Percentiles rank a stretch among this genome's conserved stretches.
These are phyloP conservation scores for Luidia sarsii DNA, from an alignment of 53 echinoderm and acorn worm genomes.

Conservation along the genomic window DNA sequence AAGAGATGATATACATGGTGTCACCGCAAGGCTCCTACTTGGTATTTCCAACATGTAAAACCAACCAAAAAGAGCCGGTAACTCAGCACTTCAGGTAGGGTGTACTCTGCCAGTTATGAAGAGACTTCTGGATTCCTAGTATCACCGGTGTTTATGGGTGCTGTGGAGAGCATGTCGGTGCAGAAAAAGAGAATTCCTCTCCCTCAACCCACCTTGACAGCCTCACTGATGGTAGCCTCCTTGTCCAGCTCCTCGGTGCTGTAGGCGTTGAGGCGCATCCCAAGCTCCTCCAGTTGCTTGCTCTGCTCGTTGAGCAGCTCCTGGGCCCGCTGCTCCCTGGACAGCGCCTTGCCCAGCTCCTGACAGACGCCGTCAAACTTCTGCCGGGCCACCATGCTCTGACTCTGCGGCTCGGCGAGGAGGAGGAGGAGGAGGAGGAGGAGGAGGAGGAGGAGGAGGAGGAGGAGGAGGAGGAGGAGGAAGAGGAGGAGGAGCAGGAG, in stretches of 20 bases:
- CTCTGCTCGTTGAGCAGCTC: conserved; percentile 86
- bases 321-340: conserved; percentile 88
- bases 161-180: too few species aligned
- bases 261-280: conserved; percentile 79
- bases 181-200: too few species aligned
- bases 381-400: conserved; percentile 52
- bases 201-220: conserved; percentile 73
- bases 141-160: too few species aligned
- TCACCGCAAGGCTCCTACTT: too few species aligned
- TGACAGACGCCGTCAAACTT: conserved; percentile 89
- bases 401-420: conserved; percentile 49
- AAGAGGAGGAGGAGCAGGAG: background rate
- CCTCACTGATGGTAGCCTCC: conserved; percentile 83
- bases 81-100: too few species aligned
- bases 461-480: background rate
- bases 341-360: conserved; percentile 78
- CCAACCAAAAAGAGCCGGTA: too few species aligned
- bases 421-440: background rate
- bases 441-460: background rate
- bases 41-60: too few species aligned
- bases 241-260: conserved; percentile 87
- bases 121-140: too few species aligned
- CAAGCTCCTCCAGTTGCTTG: conserved; percentile 76
- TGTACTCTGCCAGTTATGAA: too few species aligned
- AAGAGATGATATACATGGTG: too few species aligned